Percentiles rank a stretch among this genome's conserved stretches.
Evolutionary conservation across 2,113 vertebrate genomes (phyloP).

Genomic region (Gambusia affinis): DNA sequence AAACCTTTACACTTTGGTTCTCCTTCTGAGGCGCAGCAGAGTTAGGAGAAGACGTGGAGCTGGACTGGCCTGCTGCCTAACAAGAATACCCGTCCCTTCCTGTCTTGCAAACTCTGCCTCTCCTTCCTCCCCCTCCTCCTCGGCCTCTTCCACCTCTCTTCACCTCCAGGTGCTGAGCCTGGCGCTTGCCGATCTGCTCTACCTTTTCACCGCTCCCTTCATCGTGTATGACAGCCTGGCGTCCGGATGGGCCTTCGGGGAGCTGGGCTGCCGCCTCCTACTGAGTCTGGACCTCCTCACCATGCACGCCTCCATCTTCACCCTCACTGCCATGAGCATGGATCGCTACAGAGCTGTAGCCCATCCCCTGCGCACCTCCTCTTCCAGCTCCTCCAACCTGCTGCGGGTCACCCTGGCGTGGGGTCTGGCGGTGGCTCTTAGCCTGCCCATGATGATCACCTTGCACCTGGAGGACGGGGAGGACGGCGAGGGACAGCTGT

Average conservation of each 20-base stretch:
- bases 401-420: slow-evolving; percentile 81
- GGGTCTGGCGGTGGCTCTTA: slow-evolving; percentile 82
- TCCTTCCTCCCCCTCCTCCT: slow-evolving; percentile 66
- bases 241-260: slow-evolving; percentile 85
- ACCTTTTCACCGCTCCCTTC: slow-evolving; percentile 85
- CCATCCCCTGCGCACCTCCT: slow-evolving; percentile 79
- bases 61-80: slow-evolving; percentile 60
- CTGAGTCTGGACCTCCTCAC: slow-evolving; percentile 86
- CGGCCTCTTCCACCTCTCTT: slow-evolving; percentile 77
- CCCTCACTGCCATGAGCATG: slow-evolving; percentile 85
- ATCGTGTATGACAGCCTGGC: slow-evolving; percentile 85
- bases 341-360: slow-evolving; percentile 84
- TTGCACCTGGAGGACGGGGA: slow-evolving; percentile 84
- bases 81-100: slow-evolving; percentile 50
- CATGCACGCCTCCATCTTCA: slow-evolving; percentile 88
- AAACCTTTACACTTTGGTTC: slow-evolving; percentile 84
- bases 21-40: slow-evolving; percentile 77
- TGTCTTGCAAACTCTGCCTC: slow-evolving; percentile 70
- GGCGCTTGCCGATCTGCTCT: slow-evolving; percentile 85
- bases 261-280: slow-evolving; percentile 83
- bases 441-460: slow-evolving; percentile 87
- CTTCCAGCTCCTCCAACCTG: slow-evolving; percentile 77
- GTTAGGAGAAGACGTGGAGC: slow-evolving; percentile 61
- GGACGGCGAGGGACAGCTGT: slow-evolving; percentile 79
- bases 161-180: slow-evolving; percentile 85